Conservation (phyloP, 2,888 invertebrate genomes). For the Callyntrura guangdongensis region DNA sequence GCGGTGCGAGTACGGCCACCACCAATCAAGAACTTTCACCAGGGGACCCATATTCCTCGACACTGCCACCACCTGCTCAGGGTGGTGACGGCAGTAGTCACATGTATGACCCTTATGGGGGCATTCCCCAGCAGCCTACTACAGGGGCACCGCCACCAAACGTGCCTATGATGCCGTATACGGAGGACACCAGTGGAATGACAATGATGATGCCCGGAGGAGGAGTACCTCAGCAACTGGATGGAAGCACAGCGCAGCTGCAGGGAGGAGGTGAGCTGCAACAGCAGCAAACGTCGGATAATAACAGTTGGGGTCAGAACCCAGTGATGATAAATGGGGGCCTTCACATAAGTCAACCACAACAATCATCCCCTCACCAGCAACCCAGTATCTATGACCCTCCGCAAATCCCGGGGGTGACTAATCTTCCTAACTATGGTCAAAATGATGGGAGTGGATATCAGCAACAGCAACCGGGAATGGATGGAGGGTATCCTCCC, state of each 20-base stretch:
- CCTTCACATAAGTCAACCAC: conserved; percentile 42
- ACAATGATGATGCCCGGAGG: neutral
- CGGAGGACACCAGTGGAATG: neutral
- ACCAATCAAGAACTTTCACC: conserved; percentile 46
- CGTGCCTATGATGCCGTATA: neutral
- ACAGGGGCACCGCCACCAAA: neutral
- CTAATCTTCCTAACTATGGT: neutral
- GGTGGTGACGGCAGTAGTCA: neutral
- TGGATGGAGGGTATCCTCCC: conserved; percentile 23
- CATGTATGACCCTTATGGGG: conserved; percentile 42
- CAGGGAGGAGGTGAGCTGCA: no score
- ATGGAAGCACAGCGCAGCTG: no score
- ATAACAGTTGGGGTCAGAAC: conserved; percentile 25
- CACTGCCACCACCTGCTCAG: conserved; percentile 12
- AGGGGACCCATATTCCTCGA: no score
- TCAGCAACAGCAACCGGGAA: neutral
- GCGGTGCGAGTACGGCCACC: no score
- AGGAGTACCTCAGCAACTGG: neutral
- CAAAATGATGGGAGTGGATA: conserved; percentile 52
- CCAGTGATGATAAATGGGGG: conserved; percentile 64
- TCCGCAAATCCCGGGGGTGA: neutral
- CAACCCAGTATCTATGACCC: conserved; percentile 27
- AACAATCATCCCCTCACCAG: conserved; percentile 2
- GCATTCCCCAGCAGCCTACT: neutral
- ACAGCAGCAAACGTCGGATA: conserved; percentile 22